Conservation (phyloP, 2,113 vertebrate genomes). For the Passer domesticus region DNA sequence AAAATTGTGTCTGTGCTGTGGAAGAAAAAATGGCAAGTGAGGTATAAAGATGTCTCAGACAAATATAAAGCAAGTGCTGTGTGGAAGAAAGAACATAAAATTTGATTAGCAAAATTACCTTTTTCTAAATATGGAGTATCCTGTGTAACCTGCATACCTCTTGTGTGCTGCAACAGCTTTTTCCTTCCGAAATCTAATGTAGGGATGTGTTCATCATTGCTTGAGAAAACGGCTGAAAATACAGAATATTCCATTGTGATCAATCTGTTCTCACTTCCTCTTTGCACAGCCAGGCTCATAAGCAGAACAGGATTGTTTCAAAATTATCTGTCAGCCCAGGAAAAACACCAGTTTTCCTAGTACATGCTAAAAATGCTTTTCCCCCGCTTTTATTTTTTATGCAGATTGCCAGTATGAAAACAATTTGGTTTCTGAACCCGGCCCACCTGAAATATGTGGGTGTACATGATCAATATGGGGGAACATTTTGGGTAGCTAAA, state of each 20-base stretch:
- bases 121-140: neutral
- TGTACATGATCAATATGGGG: neutral
- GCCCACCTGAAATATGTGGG: neutral
- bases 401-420: neutral
- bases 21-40: neutral
- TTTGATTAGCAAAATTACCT: neutral
- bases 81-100: neutral
- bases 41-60: neutral
- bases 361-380: neutral
- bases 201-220: neutral
- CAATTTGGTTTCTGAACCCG: neutral
- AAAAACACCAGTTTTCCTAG: neutral
- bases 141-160: neutral
- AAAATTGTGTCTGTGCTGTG: neutral
- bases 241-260: constrained; percentile 20
- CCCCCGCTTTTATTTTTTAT: accelerated
- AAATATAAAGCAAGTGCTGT: neutral
- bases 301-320: neutral
- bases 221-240: neutral
- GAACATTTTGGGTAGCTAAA: neutral
- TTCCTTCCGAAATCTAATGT: neutral
- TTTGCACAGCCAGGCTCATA: neutral
- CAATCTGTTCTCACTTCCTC: constrained; percentile 26
- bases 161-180: neutral
- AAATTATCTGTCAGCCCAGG: neutral